phyloP scores from a whole-genome alignment of 2,113 vertebrate genomes.

The Theristicus caerulescens region DNA sequence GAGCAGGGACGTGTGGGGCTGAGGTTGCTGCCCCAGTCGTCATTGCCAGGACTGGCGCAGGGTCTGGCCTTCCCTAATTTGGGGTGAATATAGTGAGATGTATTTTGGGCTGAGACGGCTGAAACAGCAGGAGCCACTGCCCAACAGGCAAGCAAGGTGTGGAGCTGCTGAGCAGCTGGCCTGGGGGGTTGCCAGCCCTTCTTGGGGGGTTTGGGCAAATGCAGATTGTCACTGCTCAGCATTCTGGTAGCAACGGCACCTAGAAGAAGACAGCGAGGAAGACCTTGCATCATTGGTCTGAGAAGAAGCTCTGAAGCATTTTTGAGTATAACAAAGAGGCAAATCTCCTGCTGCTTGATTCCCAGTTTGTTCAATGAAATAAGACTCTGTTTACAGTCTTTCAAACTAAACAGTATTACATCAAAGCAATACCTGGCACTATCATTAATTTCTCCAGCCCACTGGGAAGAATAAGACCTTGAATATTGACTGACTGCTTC shows the following conservation, averaged over 20 bases:
- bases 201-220: background rate
- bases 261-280: background rate
- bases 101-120: background rate
- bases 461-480: background rate
- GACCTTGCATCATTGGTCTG: fast-evolving
- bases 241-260: background rate
- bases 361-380: background rate
- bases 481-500: background rate
- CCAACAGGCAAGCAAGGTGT: background rate
- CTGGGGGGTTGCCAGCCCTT: background rate
- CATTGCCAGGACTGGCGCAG: background rate
- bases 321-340: background rate
- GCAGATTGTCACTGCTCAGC: background rate
- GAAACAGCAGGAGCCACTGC: background rate
- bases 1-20: background rate
- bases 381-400: background rate
- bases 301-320: background rate
- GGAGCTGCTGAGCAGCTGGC: background rate
- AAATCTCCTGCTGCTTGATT: background rate
- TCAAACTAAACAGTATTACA: background rate
- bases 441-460: background rate
- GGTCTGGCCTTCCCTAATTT: background rate
- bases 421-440: background rate
- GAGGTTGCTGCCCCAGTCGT: background rate
- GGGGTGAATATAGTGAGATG: background rate